These are phyloP conservation scores for Motacilla tschutschensis DNA, from an alignment of 2,113 vertebrate species.

Conservation along the genomic window DNA sequence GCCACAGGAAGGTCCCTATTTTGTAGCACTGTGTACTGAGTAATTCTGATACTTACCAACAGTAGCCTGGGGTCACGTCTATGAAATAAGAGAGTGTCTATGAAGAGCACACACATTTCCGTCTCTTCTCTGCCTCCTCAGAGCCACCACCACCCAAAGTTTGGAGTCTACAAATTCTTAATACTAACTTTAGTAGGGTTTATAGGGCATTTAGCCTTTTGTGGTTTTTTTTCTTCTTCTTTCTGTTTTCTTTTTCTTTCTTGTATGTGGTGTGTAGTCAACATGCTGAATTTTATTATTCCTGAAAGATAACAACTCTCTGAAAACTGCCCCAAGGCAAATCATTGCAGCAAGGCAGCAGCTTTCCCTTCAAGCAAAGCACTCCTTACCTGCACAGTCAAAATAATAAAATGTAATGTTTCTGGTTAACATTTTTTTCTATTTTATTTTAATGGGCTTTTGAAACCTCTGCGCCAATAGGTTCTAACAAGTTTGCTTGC, in stretches of 20 bases:
- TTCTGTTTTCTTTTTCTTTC: neutral
- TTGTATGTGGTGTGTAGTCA: neutral
- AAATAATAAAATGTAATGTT: neutral
- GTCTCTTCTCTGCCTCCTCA: neutral
- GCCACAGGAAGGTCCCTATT: neutral
- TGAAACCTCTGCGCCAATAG: neutral
- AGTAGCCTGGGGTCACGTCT: neutral
- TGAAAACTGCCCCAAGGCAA: conserved; percentile 14
- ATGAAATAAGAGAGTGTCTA: neutral
- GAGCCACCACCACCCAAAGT: neutral
- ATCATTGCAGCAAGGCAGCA: neutral
- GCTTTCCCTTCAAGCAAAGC: neutral
- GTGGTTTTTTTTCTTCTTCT: neutral
- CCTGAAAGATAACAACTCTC: neutral
- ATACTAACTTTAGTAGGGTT: neutral
- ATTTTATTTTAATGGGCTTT: neutral
- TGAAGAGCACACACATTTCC: neutral
- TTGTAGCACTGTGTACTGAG: neutral
- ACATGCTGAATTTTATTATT: conserved; percentile 5
- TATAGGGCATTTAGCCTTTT: neutral
- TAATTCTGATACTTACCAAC: neutral
- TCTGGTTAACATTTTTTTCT: neutral
- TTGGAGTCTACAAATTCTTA: neutral
- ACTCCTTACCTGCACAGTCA: neutral
- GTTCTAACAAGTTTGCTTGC: neutral